phyloP scores from a whole-genome alignment of 2,113 vertebrate genomes.

The Gadus macrocephalus region DNA sequence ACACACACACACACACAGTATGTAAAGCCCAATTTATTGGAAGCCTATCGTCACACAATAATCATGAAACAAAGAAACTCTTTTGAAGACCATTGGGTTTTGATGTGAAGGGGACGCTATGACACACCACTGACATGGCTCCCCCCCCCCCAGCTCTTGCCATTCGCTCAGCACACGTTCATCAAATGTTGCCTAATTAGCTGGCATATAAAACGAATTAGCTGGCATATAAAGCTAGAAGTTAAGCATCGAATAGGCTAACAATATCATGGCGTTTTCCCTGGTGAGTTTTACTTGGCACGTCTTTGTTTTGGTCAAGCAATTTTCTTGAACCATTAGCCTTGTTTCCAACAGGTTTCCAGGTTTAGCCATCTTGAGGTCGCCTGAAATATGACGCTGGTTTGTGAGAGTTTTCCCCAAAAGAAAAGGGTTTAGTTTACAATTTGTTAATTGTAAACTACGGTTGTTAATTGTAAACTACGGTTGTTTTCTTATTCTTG shows the following conservation, averaged over 20 bases:
- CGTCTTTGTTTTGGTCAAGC: not conserved
- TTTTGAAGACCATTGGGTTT: not conserved
- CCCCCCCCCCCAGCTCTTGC: not conserved
- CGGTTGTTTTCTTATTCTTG: no score
- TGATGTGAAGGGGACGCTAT: not conserved
- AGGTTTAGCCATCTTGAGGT: not conserved
- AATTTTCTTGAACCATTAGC: not conserved
- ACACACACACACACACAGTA: no score
- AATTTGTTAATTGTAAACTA: not conserved
- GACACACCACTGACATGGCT: not conserved
- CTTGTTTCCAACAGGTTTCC: not conserved
- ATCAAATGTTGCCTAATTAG: conserved; percentile 54
- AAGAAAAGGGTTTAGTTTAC: not conserved
- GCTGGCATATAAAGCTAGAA: conserved; percentile 39
- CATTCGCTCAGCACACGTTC: conserved; percentile 55
- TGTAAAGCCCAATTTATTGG: no score
- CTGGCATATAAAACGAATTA: not conserved
- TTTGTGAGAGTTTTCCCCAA: no score
- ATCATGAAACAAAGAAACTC: no score
- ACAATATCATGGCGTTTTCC: conserved; percentile 72
- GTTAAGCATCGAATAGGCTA: conserved; percentile 39
- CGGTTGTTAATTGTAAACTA: not conserved
- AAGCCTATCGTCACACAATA: no score
- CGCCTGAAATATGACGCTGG: no score
- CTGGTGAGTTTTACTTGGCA: conserved; percentile 63